Base-by-base conservation (phyloP, 2,113 vertebrate species). In the Hippocampus comes region DNA sequence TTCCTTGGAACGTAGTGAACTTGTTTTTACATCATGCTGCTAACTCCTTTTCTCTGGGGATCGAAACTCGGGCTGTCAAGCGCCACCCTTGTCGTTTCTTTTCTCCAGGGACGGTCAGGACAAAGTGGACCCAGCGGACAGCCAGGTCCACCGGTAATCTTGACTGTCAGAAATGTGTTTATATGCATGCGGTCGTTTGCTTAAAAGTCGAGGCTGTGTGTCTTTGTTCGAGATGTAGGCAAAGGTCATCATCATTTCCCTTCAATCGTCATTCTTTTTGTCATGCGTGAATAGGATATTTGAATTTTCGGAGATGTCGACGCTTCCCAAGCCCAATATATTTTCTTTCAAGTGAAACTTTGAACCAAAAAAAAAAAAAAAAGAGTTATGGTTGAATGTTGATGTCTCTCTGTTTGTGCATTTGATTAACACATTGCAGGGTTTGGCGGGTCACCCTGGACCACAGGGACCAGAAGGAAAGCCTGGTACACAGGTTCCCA, bases 401-500 rank as follows among this genome's bases (percentile, higher is more conserved):
- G 30, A 46, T 73, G 48, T 0, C 1, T 64, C 11, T 75, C 53
- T 72, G 27, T 67, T 20, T 82, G 12, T 81, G 75, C 78, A 14
- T 77, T 1, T 81, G 46, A 9, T 76, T 72, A 71, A 23, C 75
- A 43, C 63, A 21, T 86, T 60, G 9, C 86, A 97, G 95, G 95
- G 95, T 89, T 89, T 82, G 0, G 86, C 78, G 46, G 95, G 94
- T 20, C 65, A 80, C 72, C 89, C 82, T 0, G 95, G 95, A 91
- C 85, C 85, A 77, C 80, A 82, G 86, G 93, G 93, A 92, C 69
- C 90, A 84, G 92, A 93, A 93, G 93, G 93, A 93, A 93, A 93
- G 93, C 92, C 93, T 92, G 93, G 93, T 93, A 93, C 91, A 93
- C 93, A 93, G 93, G 93, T 93, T 93, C 93, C 92, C 92, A 91